These are phyloP conservation scores for Actias luna DNA, from an alignment of 2,888 invertebrate genomes.

Conservation along the genomic window DNA sequence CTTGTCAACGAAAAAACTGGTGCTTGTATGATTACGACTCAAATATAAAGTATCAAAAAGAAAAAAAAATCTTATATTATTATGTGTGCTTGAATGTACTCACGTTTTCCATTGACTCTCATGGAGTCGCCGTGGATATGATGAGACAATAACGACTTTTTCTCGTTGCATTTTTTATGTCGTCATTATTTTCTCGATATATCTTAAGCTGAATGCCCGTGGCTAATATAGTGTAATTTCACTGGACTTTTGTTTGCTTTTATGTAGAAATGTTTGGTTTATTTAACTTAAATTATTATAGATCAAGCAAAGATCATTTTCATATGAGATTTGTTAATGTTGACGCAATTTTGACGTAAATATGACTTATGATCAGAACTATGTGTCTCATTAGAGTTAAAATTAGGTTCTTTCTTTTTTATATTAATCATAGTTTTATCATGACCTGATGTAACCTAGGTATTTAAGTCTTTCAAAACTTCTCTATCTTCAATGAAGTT, in stretches of 20 bases:
- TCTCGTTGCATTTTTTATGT: conserved; percentile 1
- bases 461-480: too few relatives aligned
- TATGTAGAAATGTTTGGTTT: background rate
- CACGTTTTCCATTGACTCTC: conserved; percentile 76
- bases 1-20: too few relatives aligned
- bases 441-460: too few relatives aligned
- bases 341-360: background rate
- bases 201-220: background rate
- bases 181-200: background rate
- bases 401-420: too few relatives aligned
- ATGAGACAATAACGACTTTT: conserved; percentile 48
- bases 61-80: background rate
- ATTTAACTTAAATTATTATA: background rate
- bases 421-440: too few relatives aligned
- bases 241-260: background rate
- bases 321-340: background rate
- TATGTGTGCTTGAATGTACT: conserved; percentile 49
- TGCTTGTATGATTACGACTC: too few relatives aligned
- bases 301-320: background rate
- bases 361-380: too few relatives aligned
- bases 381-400: too few relatives aligned
- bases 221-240: background rate
- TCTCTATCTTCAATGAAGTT: too few relatives aligned
- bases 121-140: conserved; percentile 59
- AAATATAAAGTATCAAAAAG: too few relatives aligned